Conservation (phyloP, 1,140 invertebrate genomes). For the Pogonus chalceus region DNA sequence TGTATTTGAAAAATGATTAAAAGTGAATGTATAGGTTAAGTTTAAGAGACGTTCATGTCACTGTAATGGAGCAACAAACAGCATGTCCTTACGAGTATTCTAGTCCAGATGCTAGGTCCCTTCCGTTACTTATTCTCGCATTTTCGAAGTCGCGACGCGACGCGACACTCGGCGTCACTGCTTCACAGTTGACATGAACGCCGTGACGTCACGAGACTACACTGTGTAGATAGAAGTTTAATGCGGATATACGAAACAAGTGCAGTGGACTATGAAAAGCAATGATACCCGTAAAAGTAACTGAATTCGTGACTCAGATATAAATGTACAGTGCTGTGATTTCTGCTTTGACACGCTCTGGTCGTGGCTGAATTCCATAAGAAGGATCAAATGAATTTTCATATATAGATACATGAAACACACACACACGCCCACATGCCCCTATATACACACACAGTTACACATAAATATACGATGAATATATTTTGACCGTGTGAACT, state of each 20-base stretch:
- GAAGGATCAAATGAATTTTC: background rate
- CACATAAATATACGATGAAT: too few species aligned
- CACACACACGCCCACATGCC: too few species aligned
- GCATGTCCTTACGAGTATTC: too few species aligned
- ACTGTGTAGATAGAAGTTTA: slow-evolving; percentile 1
- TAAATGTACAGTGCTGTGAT: background rate
- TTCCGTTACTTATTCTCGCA: slow-evolving; percentile 1
- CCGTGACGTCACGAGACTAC: background rate
- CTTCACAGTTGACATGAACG: background rate
- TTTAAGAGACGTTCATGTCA: too few species aligned
- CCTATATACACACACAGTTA: too few species aligned
- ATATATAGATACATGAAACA: too few species aligned
- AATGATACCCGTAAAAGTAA: slow-evolving; percentile 7
- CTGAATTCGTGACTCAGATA: slow-evolving; percentile 5
- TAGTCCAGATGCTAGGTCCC: background rate
- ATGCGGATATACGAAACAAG: slow-evolving; percentile 4
- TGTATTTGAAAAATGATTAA: too few species aligned
- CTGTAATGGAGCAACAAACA: too few species aligned
- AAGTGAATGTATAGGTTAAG: too few species aligned
- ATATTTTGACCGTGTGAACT: too few species aligned
- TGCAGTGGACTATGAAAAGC: slow-evolving; percentile 5
- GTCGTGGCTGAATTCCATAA: background rate
- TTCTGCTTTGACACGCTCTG: background rate
- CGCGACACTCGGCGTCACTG: background rate
- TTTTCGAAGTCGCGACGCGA: background rate